Base-by-base conservation (phyloP, 2,888 invertebrate genomes). In the Cantharis lateralis region DNA sequence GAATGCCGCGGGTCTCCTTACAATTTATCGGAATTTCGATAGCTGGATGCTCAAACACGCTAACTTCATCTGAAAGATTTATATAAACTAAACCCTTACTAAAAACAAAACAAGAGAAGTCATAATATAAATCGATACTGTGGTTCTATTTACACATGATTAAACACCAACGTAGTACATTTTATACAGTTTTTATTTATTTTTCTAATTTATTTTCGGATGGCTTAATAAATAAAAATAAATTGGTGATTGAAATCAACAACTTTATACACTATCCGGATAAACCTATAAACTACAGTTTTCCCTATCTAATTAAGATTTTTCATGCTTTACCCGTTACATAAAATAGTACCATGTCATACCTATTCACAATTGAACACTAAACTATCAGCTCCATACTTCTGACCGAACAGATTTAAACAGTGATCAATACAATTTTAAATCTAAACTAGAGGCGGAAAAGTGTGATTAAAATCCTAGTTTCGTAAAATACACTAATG, bases 21-120 rank as follows among this genome's bases (percentile, higher is more conserved):
- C 70, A 80, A 76, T 78, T 80, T 78, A 78, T 78, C 48, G 78
- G 70, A 72, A 78, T 64, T 68, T 72, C 77, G 79, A 79, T 79
- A 77, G 77, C 73, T 74, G 71, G 70, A 79, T 76, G 76, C 74
- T 79, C 76, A 74, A 75, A 75, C 74, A 79, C 72, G 62, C 70
- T 71, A 75, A 79, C 75, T 79, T 75, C 77, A 75, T 79, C 78
- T 75, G 62, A 20, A 62, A 73, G 78, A 78, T 78, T 78, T 78
- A 78, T 78, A 68, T 62, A 48, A 26, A 61, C 70, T 48, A 26
- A 70, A 61, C 70, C 64, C 66, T 28, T 61, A 66, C 71, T 71
- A 70, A 71, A 75, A 75, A 66, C 71, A 68, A 18, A 62, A 63
- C 70, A 66, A 70, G 66, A 70, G 26, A 74, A 71, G 68, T 75